phyloP scores from a whole-genome alignment of 2,113 vertebrate genomes.

The Oreochromis spilurus region DNA sequence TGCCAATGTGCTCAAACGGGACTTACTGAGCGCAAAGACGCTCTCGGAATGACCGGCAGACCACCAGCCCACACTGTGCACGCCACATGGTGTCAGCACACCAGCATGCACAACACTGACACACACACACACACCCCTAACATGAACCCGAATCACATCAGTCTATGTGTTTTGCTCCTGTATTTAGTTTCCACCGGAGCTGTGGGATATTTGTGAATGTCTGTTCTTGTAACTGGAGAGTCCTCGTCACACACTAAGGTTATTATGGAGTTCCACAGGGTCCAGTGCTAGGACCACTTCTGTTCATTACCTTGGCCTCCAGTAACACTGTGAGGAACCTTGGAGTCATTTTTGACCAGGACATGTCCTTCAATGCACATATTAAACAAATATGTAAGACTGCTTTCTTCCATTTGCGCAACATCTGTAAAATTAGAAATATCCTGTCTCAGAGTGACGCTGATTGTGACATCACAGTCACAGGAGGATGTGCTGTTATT shows the following conservation, averaged over 20 bases:
- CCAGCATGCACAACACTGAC: background rate
- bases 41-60: background rate
- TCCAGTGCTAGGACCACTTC: background rate
- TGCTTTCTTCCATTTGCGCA: too few relatives aligned
- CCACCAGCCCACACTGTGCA: background rate
- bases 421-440: too few relatives aligned
- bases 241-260: background rate
- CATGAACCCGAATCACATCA: background rate
- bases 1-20: background rate
- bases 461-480: background rate
- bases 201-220: background rate
- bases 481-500: fast-evolving
- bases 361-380: background rate
- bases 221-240: background rate
- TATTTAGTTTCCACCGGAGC: background rate
- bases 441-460: background rate
- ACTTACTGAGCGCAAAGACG: background rate
- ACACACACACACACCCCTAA: background rate
- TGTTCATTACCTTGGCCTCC: background rate
- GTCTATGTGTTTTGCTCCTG: background rate
- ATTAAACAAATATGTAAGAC: too few relatives aligned
- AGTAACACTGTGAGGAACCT: background rate
- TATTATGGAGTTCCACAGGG: background rate
- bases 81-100: background rate
- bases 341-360: background rate